These are phyloP conservation scores for Pontoporia blainvillei DNA, from an alignment of 2,113 vertebrate genomes.

Conservation along the genomic window DNA sequence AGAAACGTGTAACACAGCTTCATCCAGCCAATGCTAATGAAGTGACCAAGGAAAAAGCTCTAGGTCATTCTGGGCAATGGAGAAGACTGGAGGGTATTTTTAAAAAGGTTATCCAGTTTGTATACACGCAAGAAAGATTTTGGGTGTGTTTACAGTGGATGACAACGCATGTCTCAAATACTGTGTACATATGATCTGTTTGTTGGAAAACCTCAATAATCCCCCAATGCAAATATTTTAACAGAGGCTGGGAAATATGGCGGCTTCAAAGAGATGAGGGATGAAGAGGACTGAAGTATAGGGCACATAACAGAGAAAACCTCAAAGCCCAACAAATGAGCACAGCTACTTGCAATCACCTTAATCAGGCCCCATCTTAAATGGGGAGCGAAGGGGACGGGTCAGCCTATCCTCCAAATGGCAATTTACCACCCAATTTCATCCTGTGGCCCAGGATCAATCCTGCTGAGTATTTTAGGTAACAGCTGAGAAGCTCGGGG, in stretches of 20 bases:
- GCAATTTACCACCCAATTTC: too few relatives aligned
- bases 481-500: neutral
- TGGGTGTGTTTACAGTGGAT: neutral
- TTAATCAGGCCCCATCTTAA: neutral
- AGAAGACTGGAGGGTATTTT: neutral
- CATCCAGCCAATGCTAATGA: neutral
- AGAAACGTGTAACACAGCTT: neutral
- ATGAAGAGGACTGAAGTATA: neutral
- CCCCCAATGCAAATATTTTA: neutral
- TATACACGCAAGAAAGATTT: neutral
- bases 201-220: neutral
- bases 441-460: neutral
- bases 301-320: neutral
- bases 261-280: neutral
- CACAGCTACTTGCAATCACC: neutral
- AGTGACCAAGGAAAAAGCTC: neutral
- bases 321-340: neutral
- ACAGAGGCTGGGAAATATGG: neutral
- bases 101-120: slow-evolving; percentile 19
- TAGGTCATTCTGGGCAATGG: neutral
- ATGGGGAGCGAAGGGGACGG: neutral
- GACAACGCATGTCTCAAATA: neutral
- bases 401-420: neutral
- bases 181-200: neutral
- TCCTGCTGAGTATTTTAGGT: fast-evolving